These are phyloP conservation scores for Oryzias dopingdopingensis DNA, from an alignment of 2,797 vertebrate genomes.

Conservation along the genomic window DNA sequence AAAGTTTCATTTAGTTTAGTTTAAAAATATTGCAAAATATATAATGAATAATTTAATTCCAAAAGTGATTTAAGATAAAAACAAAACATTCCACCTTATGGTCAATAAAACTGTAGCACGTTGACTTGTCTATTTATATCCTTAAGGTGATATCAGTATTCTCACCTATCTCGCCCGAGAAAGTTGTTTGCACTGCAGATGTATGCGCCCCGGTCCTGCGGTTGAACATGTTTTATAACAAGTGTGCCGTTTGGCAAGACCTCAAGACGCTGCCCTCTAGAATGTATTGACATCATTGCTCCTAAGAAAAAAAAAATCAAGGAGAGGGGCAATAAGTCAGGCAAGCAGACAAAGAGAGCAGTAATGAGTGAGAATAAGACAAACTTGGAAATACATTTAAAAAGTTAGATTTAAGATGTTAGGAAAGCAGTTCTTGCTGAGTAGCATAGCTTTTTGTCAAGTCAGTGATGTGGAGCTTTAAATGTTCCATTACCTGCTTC, in stretches of 20 bases:
- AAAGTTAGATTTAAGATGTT: slow-evolving; percentile 21
- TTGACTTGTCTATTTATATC: slow-evolving; percentile 24
- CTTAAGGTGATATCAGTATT: slow-evolving; percentile 15
- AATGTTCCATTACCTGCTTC: slow-evolving; percentile 64
- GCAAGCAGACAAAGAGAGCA: slow-evolving; percentile 13
- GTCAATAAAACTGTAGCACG: slow-evolving; percentile 10
- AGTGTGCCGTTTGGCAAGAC: slow-evolving; percentile 89
- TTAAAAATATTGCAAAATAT: no score
- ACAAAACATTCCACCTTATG: not conserved
- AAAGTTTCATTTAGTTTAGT: no score
- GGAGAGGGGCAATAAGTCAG: slow-evolving; percentile 18
- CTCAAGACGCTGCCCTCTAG: slow-evolving; percentile 83
- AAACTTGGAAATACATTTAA: slow-evolving; percentile 43
- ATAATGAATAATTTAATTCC: no score
- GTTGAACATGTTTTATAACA: slow-evolving; percentile 82
- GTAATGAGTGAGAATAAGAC: slow-evolving; percentile 28
- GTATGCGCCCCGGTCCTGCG: slow-evolving; percentile 92
- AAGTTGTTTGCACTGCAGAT: slow-evolving; percentile 85
- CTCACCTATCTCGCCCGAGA: slow-evolving; percentile 81
- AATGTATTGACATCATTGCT: slow-evolving; percentile 81
- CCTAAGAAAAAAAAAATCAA: slow-evolving; percentile 72
- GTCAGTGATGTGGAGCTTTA: slow-evolving; percentile 48
- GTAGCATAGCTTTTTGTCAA: slow-evolving; percentile 42
- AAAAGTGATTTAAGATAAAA: no score
- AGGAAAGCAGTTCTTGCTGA: slow-evolving; percentile 33